Evolutionary conservation across 1,140 invertebrate genomes (phyloP).

Genomic region (Asbolus verrucosus): DNA sequence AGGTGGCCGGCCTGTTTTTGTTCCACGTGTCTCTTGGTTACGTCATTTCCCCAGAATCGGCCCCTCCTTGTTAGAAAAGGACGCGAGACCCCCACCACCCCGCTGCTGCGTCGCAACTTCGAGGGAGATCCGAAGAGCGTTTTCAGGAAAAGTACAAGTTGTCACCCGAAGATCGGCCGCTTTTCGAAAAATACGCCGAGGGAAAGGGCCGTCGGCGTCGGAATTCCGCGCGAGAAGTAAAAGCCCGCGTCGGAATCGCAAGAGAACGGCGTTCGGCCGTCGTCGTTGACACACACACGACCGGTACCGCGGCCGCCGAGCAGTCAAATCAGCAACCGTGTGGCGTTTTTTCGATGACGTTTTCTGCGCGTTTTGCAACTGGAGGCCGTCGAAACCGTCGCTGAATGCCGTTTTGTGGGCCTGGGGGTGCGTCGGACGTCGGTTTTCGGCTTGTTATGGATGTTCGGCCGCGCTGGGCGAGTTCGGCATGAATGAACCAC

Average conservation of each 20-base stretch:
- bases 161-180: background rate
- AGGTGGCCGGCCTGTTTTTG: background rate
- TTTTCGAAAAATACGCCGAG: background rate
- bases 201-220: background rate
- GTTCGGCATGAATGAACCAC: conserved; percentile 60
- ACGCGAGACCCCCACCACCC: conserved; percentile 5
- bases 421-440: background rate
- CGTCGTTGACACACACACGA: conserved; percentile 23
- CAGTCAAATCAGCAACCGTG: conserved; percentile 36
- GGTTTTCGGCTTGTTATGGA: conserved; percentile 3
- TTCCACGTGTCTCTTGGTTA: conserved; percentile 41
- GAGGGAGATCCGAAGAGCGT: background rate
- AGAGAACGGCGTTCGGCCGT: conserved; percentile 25
- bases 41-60: conserved; percentile 30
- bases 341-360: background rate
- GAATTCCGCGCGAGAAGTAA: too few relatives aligned
- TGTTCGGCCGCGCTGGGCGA: background rate
- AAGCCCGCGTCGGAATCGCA: background rate
- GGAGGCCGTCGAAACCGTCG: background rate
- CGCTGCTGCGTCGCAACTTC: background rate
- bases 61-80: conserved; percentile 38
- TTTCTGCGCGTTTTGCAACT: conserved; percentile 17
- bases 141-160: conserved; percentile 15
- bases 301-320: background rate
- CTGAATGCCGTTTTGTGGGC: background rate